Base-by-base conservation (phyloP, 2,797 vertebrate genomes). In the Mormyrops boulengeri region DNA sequence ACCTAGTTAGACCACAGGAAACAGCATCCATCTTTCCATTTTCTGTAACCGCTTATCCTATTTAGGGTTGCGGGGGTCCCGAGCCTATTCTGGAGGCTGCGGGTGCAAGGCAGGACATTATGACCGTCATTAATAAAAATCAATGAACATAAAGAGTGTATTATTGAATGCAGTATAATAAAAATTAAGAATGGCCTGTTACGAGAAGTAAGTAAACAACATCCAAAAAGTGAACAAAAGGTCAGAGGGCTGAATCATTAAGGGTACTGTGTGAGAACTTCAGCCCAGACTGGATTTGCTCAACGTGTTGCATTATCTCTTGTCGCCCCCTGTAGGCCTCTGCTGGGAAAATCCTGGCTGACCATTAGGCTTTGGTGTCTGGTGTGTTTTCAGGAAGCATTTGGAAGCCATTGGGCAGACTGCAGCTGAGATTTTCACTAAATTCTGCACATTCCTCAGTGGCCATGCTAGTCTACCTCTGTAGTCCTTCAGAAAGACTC, bases 311-410 rank as follows among this genome's bases (percentile, higher is more conserved):
- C 44, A 52, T 86, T 89, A 41, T 89, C 84, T 69, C 85, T 53
- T 87, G 30, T 38, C 22, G 47, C 89, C 85, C 89, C 89, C 85
- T 90, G 66, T 55, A 82, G 89, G 73, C 69, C 41, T 30, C 47
- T 2, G 0, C 17, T 53, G 22, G 53, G 2, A 38, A 34, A 87
- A 73, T 41, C 11, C 22, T 11, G 30, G 12, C 41, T 52, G 19
- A 38, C 34, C 73, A 30, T 57, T 53, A 41, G 38, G n/a, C 52
- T 34, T 55, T 60, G 12, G 4, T 55, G 9, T 57, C 30, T 14
- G 53, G 6, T 52, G 26, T 44, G 34, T 44, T 41, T 53, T 47
- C 30, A 17, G 22, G 12, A 6, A 82, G 55, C 17, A 19, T 50
- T 66, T 66, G 14, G 26, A 50, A 50, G 49, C 17, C n/a, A 52